Evolutionary conservation across 2,113 vertebrate genomes (phyloP).

Genomic region (Mola mola): DNA sequence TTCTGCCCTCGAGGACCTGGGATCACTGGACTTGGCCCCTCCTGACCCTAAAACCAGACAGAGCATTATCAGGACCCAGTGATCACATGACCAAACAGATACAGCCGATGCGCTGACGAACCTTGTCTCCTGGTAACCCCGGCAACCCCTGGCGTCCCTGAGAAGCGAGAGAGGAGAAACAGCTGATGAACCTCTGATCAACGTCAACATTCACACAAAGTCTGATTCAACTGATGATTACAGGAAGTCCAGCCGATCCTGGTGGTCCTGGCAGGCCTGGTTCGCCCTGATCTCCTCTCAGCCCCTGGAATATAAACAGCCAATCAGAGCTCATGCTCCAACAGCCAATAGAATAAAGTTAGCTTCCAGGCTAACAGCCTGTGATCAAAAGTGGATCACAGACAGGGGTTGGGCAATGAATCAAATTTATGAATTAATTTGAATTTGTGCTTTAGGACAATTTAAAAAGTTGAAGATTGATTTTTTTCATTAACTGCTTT

Average conservation of each 20-base stretch:
- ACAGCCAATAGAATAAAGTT: not conserved
- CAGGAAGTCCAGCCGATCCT: slow-evolving; percentile 59
- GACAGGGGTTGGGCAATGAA: no score
- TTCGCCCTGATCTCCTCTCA: slow-evolving; percentile 48
- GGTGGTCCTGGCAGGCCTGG: slow-evolving; percentile 52
- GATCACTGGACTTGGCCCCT: slow-evolving; percentile 69
- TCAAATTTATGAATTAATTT: no score
- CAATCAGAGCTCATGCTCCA: not conserved
- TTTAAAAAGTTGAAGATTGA: no score
- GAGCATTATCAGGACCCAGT: not conserved
- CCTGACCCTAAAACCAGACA: slow-evolving; percentile 69
- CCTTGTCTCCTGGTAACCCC: slow-evolving; percentile 77
- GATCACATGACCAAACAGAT: not conserved
- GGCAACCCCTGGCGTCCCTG: slow-evolving; percentile 63
- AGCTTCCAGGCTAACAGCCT: no score
- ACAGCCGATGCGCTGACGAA: slow-evolving; percentile 28
- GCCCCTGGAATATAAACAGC: slow-evolving; percentile 56
- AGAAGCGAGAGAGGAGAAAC: not conserved
- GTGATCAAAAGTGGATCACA: no score
- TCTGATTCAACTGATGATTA: slow-evolving; percentile 15
- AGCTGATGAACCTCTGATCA: not conserved
- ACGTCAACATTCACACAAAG: not conserved
- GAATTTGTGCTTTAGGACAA: no score
- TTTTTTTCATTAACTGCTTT: no score
- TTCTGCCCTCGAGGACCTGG: slow-evolving; percentile 70